Conservation (phyloP, 2,888 invertebrate genomes). For the Pterostichus niger region DNA sequence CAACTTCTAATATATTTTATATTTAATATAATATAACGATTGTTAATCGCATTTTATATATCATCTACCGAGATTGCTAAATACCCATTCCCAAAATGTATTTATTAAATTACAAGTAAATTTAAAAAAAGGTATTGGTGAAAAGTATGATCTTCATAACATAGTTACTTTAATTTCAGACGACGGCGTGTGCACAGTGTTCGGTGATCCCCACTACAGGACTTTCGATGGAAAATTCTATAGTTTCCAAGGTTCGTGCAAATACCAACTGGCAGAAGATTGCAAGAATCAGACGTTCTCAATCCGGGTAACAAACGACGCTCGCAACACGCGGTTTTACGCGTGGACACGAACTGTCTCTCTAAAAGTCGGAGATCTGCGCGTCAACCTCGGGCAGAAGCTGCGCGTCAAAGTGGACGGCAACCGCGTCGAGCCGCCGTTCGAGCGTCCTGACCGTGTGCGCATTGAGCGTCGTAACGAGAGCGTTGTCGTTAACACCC, state of each 20-base stretch:
- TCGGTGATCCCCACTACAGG: constrained; percentile 96
- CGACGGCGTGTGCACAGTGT: constrained; percentile 95
- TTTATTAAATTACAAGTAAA: background rate
- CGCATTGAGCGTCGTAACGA: constrained; percentile 84
- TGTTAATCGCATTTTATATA: too few species aligned
- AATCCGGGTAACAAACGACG: constrained; percentile 94
- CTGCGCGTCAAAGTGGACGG: constrained; percentile 93
- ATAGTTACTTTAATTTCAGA: constrained; percentile 75
- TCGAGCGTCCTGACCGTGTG: constrained; percentile 79
- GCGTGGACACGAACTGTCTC: constrained; percentile 95
- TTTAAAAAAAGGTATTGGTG: too few species aligned
- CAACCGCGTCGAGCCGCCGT: constrained; percentile 85
- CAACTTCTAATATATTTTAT: too few species aligned
- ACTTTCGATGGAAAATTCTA: constrained; percentile 97
- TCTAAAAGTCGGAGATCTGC: constrained; percentile 85
- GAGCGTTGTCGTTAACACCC: constrained; percentile 83
- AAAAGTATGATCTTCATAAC: background rate
- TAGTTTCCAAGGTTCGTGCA: constrained; percentile 96
- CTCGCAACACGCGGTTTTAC: constrained; percentile 88
- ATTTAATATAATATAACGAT: too few species aligned
- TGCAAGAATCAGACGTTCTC: constrained; percentile 89
- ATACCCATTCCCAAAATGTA: background rate
- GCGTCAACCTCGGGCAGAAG: constrained; percentile 92
- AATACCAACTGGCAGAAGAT: constrained; percentile 93
- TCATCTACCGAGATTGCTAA: background rate